These are phyloP conservation scores for Rhizomys pruinosus DNA, from an alignment of 2,113 vertebrate species.

Conservation along the genomic window DNA sequence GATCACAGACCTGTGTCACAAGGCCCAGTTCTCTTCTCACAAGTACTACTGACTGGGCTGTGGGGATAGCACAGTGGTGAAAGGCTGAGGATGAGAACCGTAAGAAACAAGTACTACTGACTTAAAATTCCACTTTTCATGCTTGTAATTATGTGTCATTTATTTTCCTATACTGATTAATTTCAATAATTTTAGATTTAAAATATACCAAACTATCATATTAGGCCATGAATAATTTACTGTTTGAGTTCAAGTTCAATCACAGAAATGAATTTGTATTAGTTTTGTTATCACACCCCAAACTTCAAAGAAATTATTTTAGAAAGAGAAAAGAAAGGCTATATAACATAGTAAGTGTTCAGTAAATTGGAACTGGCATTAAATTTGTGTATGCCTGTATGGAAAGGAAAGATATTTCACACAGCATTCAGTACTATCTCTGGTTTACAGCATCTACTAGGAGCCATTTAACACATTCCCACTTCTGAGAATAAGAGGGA, in stretches of 20 bases:
- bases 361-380: not conserved
- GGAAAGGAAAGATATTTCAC: not conserved
- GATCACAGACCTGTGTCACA: too few species aligned
- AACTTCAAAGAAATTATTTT: not conserved
- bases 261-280: not conserved
- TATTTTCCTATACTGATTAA: not conserved
- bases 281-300: not conserved
- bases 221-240: not conserved
- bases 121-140: not conserved
- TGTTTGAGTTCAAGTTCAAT: not conserved
- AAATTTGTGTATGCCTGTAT: not conserved
- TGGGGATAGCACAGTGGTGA: too few species aligned
- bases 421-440: not conserved
- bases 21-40: not conserved
- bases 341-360: too few species aligned
- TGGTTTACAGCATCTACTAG: too few species aligned
- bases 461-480: not conserved
- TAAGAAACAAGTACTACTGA: not conserved
- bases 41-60: not conserved
- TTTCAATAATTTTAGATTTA: not conserved
- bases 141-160: not conserved
- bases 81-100: too few species aligned
- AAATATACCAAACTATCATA: not conserved
- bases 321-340: too few species aligned
- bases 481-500: too few species aligned